Evolutionary conservation across 2,113 vertebrate genomes (phyloP).

Genomic region (Pseudonaja textilis): DNA sequence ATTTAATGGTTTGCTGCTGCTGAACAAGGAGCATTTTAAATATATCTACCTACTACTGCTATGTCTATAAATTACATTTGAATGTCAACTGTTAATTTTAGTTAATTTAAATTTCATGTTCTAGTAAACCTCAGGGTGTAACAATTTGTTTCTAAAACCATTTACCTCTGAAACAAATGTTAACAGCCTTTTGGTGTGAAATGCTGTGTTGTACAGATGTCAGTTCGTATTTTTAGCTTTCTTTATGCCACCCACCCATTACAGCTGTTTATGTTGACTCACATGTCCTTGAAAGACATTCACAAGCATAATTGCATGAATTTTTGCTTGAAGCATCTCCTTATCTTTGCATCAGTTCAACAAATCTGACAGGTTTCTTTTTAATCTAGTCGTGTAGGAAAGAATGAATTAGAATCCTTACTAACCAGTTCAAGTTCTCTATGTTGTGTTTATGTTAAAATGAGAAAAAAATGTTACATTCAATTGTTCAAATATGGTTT

Average conservation of each 20-base stretch:
- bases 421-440: neutral
- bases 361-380: conserved; percentile 8
- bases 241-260: conserved; percentile 42
- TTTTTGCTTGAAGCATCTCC: conserved; percentile 33
- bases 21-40: neutral
- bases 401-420: neutral
- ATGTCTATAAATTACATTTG: neutral
- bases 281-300: conserved; percentile 41
- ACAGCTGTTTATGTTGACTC: conserved; percentile 44
- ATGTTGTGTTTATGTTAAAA: neutral
- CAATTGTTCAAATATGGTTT: neutral
- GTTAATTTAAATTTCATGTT: conserved; percentile 7
- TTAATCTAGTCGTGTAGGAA: neutral
- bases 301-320: neutral
- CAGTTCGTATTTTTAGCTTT: conserved; percentile 49
- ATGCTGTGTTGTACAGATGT: conserved; percentile 29
- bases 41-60: too few species aligned
- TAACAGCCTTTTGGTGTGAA: conserved; percentile 26
- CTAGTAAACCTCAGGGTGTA: neutral
- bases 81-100: conserved; percentile 5
- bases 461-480: neutral
- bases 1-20: neutral
- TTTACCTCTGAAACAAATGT: conserved; percentile 14
- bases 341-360: neutral
- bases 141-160: conserved; percentile 12